phyloP scores from a whole-genome alignment of 2,797 vertebrate species.

The Acanthurus lineatus region DNA sequence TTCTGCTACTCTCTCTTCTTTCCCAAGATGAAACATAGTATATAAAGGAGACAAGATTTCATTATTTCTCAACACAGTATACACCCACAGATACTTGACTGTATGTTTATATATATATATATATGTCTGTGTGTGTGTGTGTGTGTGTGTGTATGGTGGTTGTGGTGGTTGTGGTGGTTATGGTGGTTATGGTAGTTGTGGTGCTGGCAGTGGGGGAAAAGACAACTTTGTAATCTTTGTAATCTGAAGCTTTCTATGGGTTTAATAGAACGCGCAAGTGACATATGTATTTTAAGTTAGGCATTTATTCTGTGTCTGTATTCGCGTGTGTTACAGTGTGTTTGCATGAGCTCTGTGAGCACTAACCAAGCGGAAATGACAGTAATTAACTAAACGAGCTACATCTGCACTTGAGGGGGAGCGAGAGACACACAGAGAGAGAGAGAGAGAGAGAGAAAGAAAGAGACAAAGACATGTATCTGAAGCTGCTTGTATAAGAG shows the following conservation, averaged over 20 bases:
- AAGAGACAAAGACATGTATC: not conserved
- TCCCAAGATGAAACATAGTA: constrained; percentile 6
- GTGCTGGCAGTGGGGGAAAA: too few species aligned
- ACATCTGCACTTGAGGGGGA: constrained; percentile 70
- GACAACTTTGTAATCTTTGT: not conserved
- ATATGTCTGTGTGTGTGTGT: constrained; percentile 1
- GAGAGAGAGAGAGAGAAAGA: not conserved
- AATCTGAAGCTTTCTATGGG: constrained; percentile 15
- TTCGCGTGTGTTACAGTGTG: not conserved
- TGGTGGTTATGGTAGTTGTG: too few species aligned
- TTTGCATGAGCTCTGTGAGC: constrained; percentile 55
- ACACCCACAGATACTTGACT: not conserved
- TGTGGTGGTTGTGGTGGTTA: too few species aligned
- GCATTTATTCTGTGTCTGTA: constrained; percentile 17
- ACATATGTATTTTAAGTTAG: constrained; percentile 19
- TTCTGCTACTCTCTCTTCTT: not conserved
- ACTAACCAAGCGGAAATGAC: constrained; percentile 78
- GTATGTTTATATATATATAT: not conserved
- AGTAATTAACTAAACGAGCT: constrained; percentile 78
- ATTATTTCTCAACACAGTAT: constrained; percentile 10
- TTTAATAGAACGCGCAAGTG: constrained; percentile 15
- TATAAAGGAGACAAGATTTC: constrained; percentile 23
- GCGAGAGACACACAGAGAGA: not conserved
- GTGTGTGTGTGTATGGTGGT: not conserved
- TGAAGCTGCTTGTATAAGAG: constrained; percentile 3